These are phyloP conservation scores for Chloroclystis v-ata DNA, from an alignment of 2,888 invertebrate genomes.

Conservation along the genomic window DNA sequence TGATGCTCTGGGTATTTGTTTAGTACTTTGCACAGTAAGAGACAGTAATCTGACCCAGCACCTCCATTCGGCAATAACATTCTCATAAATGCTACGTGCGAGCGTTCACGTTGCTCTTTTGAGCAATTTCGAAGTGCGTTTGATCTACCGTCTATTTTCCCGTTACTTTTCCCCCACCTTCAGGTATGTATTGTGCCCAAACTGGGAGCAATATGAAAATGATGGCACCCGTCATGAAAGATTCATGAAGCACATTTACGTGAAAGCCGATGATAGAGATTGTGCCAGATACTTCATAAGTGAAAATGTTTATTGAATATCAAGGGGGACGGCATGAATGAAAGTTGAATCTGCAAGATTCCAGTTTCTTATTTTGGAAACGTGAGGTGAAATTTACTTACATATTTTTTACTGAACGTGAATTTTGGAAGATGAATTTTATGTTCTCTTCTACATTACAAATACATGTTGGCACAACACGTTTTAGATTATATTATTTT, in stretches of 20 bases:
- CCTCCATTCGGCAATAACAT: background rate
- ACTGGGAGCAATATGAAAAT: conserved; percentile 42
- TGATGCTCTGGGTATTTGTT: too few relatives aligned
- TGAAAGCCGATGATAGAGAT: conserved; percentile 33
- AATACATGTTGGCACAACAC: too few relatives aligned
- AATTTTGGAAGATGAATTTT: background rate
- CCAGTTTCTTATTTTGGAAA: conserved; percentile 1
- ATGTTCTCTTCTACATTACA: too few relatives aligned
- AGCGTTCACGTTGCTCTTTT: conserved; percentile 9
- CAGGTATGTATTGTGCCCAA: conserved; percentile 30
- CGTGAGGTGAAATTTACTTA: conserved; percentile 1
- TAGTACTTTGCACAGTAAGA: too few relatives aligned
- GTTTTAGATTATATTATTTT: too few relatives aligned
- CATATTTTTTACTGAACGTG: too few relatives aligned
- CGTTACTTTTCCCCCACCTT: conserved; percentile 26
- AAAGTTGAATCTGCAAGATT: conserved; percentile 1
- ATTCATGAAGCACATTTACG: conserved; percentile 45
- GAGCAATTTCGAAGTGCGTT: conserved; percentile 17
- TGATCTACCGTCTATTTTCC: conserved; percentile 22
- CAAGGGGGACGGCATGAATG: conserved; percentile 10
- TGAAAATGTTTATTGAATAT: conserved; percentile 25
- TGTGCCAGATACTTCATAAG: conserved; percentile 22
- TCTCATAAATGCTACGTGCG: background rate
- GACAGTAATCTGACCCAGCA: conserved; percentile 6
- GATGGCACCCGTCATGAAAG: conserved; percentile 44